Evolutionary conservation across 2,888 invertebrate genomes (phyloP).

Genomic region (Alsophila aescularia): DNA sequence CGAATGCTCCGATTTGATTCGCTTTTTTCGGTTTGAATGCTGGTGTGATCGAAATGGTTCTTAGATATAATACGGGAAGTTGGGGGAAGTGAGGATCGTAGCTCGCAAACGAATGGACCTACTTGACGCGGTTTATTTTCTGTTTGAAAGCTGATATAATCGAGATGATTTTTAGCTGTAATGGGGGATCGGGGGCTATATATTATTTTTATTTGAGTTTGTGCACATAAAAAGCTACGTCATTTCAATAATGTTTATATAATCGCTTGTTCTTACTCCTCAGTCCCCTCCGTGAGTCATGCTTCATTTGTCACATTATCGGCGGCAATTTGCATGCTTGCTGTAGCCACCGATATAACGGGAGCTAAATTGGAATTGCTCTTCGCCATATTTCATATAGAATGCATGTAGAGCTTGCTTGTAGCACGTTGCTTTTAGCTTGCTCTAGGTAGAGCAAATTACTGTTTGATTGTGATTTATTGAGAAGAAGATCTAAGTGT

Average conservation of each 20-base stretch:
- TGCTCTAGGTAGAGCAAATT: constrained; percentile 6
- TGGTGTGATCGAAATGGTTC: no score
- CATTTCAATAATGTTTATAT: neutral
- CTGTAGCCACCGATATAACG: constrained; percentile 58
- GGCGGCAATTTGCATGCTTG: constrained; percentile 64
- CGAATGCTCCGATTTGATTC: no score
- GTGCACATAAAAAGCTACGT: no score
- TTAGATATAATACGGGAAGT: no score
- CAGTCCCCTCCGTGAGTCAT: constrained; percentile 45
- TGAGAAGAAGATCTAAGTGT: constrained; percentile 3
- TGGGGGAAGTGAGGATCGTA: no score
- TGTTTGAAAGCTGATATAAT: no score
- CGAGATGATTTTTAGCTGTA: no score
- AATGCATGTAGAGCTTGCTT: constrained; percentile 20
- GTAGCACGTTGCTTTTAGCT: constrained; percentile 17
- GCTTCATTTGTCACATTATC: constrained; percentile 67
- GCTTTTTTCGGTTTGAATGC: no score
- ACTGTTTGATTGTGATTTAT: constrained; percentile 21
- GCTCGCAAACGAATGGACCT: no score
- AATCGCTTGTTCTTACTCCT: constrained; percentile 23
- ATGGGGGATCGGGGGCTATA: no score
- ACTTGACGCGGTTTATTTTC: no score
- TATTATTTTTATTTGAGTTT: no score
- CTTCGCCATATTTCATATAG: constrained; percentile 47
- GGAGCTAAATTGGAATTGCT: constrained; percentile 57